Evolutionary conservation across 2,113 vertebrate species (phyloP).

Genomic region (Ancistrus triradiatus): DNA sequence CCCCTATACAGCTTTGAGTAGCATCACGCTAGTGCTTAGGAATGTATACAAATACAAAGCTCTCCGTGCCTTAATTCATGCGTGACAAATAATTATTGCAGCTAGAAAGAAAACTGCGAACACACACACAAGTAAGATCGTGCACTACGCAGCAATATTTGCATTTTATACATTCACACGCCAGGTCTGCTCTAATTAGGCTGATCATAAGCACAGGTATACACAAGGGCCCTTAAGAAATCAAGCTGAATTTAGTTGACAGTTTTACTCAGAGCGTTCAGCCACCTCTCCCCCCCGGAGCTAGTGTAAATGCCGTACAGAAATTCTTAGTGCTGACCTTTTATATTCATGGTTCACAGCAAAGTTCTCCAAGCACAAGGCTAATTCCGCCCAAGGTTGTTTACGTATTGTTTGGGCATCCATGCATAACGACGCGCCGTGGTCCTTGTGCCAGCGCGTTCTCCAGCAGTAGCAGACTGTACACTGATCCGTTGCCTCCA

Average conservation of each 20-base stretch:
- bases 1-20: background rate
- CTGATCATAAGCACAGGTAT: background rate
- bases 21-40: background rate
- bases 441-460: too few species aligned
- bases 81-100: background rate
- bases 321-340: constrained; percentile 6
- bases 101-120: background rate
- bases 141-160: too few species aligned
- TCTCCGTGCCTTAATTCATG: constrained; percentile 5
- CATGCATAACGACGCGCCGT: background rate
- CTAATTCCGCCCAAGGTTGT: background rate
- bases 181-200: too few species aligned
- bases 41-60: background rate
- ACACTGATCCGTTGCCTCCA: too few species aligned
- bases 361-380: background rate
- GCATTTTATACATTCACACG: too few species aligned
- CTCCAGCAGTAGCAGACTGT: too few species aligned
- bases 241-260: background rate
- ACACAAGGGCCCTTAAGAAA: background rate
- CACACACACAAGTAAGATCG: background rate
- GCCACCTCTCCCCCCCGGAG: background rate
- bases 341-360: constrained; percentile 9
- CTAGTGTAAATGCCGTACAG: background rate
- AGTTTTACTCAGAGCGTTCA: background rate
- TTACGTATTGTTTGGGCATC: background rate